Evolutionary conservation across 2,113 vertebrate genomes (phyloP).

Genomic region (Grallaria varia): DNA sequence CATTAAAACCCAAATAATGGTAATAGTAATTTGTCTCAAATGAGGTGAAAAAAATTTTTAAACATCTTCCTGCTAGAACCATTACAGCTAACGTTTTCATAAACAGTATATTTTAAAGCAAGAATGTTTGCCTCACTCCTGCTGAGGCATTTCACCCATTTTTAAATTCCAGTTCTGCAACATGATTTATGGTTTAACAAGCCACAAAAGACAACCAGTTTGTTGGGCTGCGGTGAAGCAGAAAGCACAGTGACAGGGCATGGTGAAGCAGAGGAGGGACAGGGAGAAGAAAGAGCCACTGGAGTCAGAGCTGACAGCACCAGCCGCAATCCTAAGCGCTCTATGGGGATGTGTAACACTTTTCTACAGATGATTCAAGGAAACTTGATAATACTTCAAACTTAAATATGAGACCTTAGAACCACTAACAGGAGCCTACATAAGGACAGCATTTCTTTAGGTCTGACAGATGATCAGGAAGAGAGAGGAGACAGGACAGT

Average conservation of each 20-base stretch:
- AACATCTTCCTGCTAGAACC: neutral
- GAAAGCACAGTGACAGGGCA: neutral
- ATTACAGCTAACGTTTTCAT: neutral
- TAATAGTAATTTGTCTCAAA: neutral
- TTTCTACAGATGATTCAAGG: neutral
- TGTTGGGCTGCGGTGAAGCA: neutral
- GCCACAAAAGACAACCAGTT: neutral
- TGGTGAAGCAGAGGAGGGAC: neutral
- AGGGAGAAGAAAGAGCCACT: neutral
- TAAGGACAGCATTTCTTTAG: neutral
- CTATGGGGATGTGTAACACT: fast-evolving
- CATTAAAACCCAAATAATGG: neutral
- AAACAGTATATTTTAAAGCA: neutral
- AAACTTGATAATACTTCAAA: neutral
- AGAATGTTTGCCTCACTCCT: neutral
- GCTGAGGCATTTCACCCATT: neutral
- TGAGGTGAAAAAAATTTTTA: neutral
- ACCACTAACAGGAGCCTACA: neutral
- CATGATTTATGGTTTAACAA: neutral
- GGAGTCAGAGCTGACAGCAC: neutral
- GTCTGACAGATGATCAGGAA: neutral
- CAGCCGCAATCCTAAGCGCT: fast-evolving
- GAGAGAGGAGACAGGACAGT: neutral
- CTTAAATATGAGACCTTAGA: neutral
- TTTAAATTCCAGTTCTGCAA: neutral